Conservation (phyloP, 2,113 vertebrate genomes). For the Phocoena phocoena region DNA sequence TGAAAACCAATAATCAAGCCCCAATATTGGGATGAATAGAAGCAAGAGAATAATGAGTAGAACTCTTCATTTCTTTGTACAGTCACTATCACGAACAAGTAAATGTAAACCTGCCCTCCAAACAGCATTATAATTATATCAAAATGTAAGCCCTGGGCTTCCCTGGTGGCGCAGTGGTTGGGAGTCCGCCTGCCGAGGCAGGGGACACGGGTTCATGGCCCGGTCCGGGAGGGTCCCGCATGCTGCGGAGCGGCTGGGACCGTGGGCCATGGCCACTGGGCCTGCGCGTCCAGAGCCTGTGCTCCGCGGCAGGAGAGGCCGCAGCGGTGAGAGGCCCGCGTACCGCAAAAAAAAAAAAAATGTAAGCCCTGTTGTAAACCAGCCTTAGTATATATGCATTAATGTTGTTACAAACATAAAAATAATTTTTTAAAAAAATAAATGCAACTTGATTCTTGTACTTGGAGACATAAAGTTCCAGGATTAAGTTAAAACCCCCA, state of each 20-base stretch:
- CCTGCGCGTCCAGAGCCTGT: no score
- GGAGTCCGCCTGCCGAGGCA: no score
- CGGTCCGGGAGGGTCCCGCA: no score
- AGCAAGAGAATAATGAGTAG: not conserved
- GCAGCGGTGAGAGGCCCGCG: fast-evolving
- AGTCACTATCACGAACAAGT: not conserved
- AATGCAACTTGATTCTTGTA: conserved; percentile 1
- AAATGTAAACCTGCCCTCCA: not conserved
- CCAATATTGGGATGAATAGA: not conserved
- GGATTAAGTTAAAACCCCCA: not conserved
- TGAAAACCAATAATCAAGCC: not conserved
- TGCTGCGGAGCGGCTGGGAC: no score
- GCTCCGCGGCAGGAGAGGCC: fast-evolving
- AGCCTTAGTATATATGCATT: not conserved
- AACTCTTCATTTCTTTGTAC: not conserved
- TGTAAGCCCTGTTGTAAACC: not conserved
- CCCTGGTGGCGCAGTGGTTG: no score
- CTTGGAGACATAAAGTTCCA: not conserved
- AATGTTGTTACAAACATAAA: not conserved
- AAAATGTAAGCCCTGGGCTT: not conserved
- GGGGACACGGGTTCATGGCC: no score
- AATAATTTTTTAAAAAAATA: not conserved
- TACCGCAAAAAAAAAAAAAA: not conserved
- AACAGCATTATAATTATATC: not conserved
- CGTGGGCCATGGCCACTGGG: no score